phyloP scores from a whole-genome alignment of 2,888 invertebrate genomes.

The Alentia gelatinosa region DNA sequence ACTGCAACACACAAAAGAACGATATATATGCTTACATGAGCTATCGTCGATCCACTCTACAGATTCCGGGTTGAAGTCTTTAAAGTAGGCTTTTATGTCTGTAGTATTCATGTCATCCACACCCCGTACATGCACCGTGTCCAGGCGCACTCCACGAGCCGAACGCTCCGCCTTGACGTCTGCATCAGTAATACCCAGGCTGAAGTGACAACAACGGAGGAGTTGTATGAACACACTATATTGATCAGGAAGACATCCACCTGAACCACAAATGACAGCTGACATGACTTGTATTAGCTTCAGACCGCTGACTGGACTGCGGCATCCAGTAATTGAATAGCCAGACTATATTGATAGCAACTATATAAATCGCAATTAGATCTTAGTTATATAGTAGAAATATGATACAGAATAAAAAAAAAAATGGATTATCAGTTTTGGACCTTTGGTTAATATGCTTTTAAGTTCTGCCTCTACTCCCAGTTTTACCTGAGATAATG shows the following conservation, averaged over 20 bases:
- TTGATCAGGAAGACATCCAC: background rate
- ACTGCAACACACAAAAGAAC: too few species aligned
- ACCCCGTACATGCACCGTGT: background rate
- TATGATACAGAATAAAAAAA: too few species aligned
- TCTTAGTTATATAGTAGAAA: too few species aligned
- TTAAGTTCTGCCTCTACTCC: too few species aligned
- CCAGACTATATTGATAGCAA: too few species aligned
- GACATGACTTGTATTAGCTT: too few species aligned
- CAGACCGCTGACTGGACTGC: too few species aligned
- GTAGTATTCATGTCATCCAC: background rate
- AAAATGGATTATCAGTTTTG: too few species aligned
- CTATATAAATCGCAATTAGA: too few species aligned
- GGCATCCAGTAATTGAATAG: too few species aligned
- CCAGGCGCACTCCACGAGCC: background rate
- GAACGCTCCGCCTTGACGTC: background rate
- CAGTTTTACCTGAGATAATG: too few species aligned
- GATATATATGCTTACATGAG: background rate
- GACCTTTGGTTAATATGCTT: too few species aligned
- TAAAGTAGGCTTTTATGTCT: background rate
- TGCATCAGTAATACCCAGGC: background rate
- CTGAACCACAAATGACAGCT: background rate
- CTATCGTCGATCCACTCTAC: background rate
- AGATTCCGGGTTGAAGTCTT: background rate
- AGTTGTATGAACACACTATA: background rate
- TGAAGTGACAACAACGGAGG: background rate